These are phyloP conservation scores for Sterna hirundo DNA, from an alignment of 2,113 vertebrate species.

Conservation along the genomic window DNA sequence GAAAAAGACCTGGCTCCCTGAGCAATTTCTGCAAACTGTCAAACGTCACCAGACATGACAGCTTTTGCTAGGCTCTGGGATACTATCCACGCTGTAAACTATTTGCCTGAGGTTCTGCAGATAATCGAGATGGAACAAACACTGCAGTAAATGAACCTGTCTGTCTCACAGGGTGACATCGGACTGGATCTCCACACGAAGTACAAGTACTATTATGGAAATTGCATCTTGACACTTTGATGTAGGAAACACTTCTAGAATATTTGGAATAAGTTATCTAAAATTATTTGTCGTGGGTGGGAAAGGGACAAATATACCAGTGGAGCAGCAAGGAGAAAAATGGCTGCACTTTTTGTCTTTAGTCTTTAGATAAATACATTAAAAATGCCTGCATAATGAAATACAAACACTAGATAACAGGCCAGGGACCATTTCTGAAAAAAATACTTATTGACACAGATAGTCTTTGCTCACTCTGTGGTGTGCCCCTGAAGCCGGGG, in stretches of 20 bases:
- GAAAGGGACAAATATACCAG: not conserved
- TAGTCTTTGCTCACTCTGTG: not conserved
- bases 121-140: slow-evolving; percentile 55
- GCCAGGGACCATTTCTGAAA: not conserved
- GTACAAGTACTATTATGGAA: slow-evolving; percentile 32
- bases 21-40: slow-evolving; percentile 63
- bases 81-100: slow-evolving; percentile 9
- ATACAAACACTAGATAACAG: not conserved
- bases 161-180: slow-evolving; percentile 33
- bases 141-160: slow-evolving; percentile 52
- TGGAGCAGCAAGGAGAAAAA: not conserved
- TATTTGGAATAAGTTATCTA: not conserved
- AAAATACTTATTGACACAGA: not conserved
- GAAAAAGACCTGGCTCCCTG: not conserved
- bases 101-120: slow-evolving; percentile 49
- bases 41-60: slow-evolving; percentile 56
- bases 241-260: not conserved
- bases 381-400: not conserved
- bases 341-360: not conserved
- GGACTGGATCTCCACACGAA: slow-evolving; percentile 5
- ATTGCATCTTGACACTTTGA: not conserved
- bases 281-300: not conserved
- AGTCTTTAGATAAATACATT: not conserved
- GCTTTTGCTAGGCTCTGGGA: slow-evolving; percentile 21
- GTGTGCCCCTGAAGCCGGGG: not conserved